Percentiles rank a stretch among this genome's conserved stretches.
phyloP scores from a whole-genome alignment of 1,140 invertebrate species.

The Papilio polyxenes region DNA sequence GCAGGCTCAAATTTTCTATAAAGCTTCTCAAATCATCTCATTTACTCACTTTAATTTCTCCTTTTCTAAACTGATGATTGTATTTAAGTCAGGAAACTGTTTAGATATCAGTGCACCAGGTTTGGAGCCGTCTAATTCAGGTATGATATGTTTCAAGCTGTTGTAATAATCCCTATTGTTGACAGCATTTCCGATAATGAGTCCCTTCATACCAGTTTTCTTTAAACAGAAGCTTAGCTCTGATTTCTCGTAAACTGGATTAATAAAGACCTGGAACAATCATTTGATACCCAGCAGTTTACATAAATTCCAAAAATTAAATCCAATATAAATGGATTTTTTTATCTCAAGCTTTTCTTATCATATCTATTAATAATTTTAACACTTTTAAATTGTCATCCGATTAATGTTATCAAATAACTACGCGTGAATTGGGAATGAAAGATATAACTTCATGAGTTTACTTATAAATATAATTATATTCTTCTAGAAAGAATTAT shows the following conservation, averaged over 20 bases:
- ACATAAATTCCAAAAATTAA: neutral
- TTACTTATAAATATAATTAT: neutral
- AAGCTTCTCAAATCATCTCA: conserved; percentile 80
- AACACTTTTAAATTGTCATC: neutral
- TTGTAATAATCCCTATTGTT: conserved; percentile 88
- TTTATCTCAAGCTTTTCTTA: neutral
- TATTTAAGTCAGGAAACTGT: conserved; percentile 77
- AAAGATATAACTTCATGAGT: neutral
- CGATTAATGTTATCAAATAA: neutral
- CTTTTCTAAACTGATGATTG: conserved; percentile 81
- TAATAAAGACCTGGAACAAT: conserved; percentile 86
- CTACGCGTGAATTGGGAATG: neutral
- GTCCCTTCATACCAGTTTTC: conserved; percentile 87
- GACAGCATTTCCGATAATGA: conserved; percentile 85
- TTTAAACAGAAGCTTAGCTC: conserved; percentile 91
- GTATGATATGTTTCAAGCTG: conserved; percentile 81
- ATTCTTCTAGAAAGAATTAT: neutral
- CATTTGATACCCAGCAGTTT: neutral
- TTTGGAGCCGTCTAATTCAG: conserved; percentile 72
- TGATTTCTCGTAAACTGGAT: conserved; percentile 88
- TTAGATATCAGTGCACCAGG: conserved; percentile 67
- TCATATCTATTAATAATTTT: neutral
- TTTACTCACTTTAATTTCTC: conserved; percentile 83
- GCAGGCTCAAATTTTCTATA: too few relatives aligned
- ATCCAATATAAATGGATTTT: neutral